Percentiles rank a stretch among this genome's conserved stretches.
phyloP scores from a whole-genome alignment of 2,113 vertebrate species.

The Brachyistius frenatus region DNA sequence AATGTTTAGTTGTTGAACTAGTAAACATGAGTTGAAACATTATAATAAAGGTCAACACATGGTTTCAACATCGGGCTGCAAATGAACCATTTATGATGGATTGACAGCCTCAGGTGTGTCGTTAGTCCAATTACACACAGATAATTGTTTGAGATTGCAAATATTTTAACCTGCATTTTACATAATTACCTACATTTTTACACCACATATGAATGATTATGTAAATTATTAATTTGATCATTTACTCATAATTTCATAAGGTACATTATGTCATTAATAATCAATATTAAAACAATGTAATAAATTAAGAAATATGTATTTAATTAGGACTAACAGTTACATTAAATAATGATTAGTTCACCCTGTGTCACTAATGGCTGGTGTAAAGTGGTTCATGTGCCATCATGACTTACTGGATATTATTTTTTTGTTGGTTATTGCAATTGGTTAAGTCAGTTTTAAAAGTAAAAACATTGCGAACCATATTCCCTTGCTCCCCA shows the following conservation, averaged over 20 bases:
- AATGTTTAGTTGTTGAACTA: not conserved
- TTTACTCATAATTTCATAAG: not conserved
- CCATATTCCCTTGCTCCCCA: constrained; percentile 4
- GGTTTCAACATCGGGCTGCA: not conserved
- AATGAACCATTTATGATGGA: not conserved
- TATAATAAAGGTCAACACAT: not conserved
- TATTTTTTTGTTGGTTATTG: constrained; percentile 27
- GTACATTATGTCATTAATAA: not conserved
- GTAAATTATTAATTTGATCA: not conserved
- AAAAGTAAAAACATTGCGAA: constrained; percentile 29
- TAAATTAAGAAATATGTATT: not conserved
- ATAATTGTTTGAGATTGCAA: not conserved
- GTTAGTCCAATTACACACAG: too few species aligned
- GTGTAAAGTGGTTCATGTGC: constrained; percentile 25
- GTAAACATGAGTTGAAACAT: not conserved
- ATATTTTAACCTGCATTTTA: not conserved
- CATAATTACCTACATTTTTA: not conserved
- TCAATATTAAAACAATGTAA: not conserved
- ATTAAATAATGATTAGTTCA: constrained; percentile 69
- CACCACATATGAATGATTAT: not conserved
- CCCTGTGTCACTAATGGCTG: constrained; percentile 30
- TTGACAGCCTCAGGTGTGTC: not conserved
- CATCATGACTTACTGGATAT: constrained; percentile 3
- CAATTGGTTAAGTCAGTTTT: not conserved
- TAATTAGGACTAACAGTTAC: constrained; percentile 19